A percentile compares a stretch with the other conserved stretches of the same genome.
Conservation (phyloP, 1,140 invertebrate genomes). For the Gonioctena quinquepunctata region DNA sequence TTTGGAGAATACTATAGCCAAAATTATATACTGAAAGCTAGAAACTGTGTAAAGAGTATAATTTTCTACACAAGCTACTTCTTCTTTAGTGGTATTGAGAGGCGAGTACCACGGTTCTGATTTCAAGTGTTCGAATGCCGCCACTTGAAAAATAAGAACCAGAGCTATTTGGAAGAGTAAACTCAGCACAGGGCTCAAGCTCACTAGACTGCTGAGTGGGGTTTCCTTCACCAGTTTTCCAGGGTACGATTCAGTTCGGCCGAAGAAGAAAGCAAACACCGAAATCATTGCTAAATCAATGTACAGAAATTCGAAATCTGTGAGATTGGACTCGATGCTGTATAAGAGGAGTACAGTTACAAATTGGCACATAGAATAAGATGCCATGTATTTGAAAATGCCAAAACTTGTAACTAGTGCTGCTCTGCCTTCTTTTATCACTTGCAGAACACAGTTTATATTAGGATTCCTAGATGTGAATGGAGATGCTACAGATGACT, state of each 20-base stretch:
- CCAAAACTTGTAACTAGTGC: constrained; percentile 96
- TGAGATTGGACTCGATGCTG: constrained; percentile 77
- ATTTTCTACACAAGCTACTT: constrained; percentile 74
- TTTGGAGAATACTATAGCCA: constrained; percentile 88
- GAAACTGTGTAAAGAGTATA: constrained; percentile 86
- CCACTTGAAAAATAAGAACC: constrained; percentile 69
- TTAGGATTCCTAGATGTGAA: constrained; percentile 91
- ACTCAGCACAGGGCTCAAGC: constrained; percentile 68
- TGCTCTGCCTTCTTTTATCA: constrained; percentile 92
- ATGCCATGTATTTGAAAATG: constrained; percentile 91
- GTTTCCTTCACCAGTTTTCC: constrained; percentile 70
- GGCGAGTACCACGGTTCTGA: constrained; percentile 73
- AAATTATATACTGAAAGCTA: constrained; percentile 91
- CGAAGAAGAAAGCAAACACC: constrained; percentile 83
- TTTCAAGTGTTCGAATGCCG: constrained; percentile 68
- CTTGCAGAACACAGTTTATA: constrained; percentile 86
- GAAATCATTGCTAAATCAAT: constrained; percentile 82
- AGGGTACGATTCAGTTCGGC: constrained; percentile 74
- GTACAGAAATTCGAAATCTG: constrained; percentile 83
- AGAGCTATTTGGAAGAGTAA: constrained; percentile 74
- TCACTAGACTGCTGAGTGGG: constrained; percentile 72
- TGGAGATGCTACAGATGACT: constrained; percentile 94
- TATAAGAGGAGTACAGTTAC: constrained; percentile 90
- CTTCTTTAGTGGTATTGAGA: constrained; percentile 58
- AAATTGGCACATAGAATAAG: constrained; percentile 82